Conservation (phyloP, 2,113 vertebrate genomes). For the Siphamia tubifer region DNA sequence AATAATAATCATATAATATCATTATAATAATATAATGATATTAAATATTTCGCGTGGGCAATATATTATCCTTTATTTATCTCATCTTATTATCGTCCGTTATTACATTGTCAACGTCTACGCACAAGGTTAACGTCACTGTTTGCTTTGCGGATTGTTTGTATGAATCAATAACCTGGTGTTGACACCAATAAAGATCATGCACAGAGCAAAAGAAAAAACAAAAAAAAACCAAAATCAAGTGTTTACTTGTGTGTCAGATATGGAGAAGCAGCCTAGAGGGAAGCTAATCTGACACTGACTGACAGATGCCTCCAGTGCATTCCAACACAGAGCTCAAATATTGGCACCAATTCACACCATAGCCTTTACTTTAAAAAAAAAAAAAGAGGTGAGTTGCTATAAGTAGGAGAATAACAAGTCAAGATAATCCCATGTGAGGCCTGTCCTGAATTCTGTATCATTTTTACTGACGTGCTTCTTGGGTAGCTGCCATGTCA, state of each 20-base stretch:
- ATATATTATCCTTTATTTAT: no score
- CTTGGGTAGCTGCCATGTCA: constrained; percentile 77
- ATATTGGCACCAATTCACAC: constrained; percentile 38
- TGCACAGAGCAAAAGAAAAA: neutral
- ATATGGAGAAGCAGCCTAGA: constrained; percentile 5
- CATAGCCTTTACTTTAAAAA: constrained; percentile 9
- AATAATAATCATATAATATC: no score
- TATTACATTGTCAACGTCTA: no score
- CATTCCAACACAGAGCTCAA: constrained; percentile 37
- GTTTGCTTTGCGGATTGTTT: neutral
- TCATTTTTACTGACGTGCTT: constrained; percentile 77
- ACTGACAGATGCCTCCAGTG: constrained; percentile 64
- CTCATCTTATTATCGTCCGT: no score
- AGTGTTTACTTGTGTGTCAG: constrained; percentile 31
- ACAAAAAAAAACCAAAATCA: neutral
- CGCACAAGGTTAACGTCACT: neutral
- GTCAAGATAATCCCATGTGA: constrained; percentile 71
- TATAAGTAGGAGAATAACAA: constrained; percentile 67
- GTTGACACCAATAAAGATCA: neutral
- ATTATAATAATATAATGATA: no score
- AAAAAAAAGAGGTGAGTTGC: constrained; percentile 54
- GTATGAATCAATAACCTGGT: neutral
- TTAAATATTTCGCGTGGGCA: no score
- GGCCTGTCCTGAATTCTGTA: constrained; percentile 75
- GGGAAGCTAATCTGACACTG: constrained; percentile 33